Base-by-base conservation (phyloP, 2,113 vertebrate species). In the Melanocharis versteri region DNA sequence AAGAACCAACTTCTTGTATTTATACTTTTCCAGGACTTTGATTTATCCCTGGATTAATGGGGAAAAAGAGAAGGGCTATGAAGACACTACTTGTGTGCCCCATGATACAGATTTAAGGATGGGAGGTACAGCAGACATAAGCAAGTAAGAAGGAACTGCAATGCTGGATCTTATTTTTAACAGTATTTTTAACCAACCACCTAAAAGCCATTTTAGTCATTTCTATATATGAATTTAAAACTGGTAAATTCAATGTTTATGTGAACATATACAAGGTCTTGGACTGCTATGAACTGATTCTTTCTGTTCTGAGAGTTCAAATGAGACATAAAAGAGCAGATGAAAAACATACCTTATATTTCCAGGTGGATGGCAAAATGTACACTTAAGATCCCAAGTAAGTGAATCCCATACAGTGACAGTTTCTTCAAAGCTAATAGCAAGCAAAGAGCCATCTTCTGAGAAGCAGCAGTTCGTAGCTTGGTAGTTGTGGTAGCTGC, bases 331-430 rank as follows among this genome's bases (percentile, higher is more conserved):
- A 48, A 68, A 72, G 58, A 23, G 19, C 26, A 84, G n/a, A 61
- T 30, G 30, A 57, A 73, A 86, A 81, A 51, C 95, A 31, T 72
- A 99, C 99, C 98, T 98, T 97, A 99, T 98, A 50, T 97, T 98
- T 82, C 98, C 99, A 72, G 99, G 99, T 17, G 99, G 99, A 76
- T 99, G 98, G 81, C 99, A 99, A 94, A 99, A 98, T 0, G 99
- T 99, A 14, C 98, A 98, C 71, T 99, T 98, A 15, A 99, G 98
- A 51, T 99, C 99, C 99, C 99, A 99, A 21, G 98, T 98, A 62
- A 98, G 93, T 2, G 98, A 98, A 94, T 98, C 99, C 99, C 99
- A 99, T 17, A 99, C 56, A 4, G 99, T 99, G 97, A 99, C 97
- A 87, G 98, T 98, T 97, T 98, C 98, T 83, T 98, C 98, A 85